phyloP scores from a whole-genome alignment of 2,888 invertebrate genomes.

The Phrixothrix hirtus region DNA sequence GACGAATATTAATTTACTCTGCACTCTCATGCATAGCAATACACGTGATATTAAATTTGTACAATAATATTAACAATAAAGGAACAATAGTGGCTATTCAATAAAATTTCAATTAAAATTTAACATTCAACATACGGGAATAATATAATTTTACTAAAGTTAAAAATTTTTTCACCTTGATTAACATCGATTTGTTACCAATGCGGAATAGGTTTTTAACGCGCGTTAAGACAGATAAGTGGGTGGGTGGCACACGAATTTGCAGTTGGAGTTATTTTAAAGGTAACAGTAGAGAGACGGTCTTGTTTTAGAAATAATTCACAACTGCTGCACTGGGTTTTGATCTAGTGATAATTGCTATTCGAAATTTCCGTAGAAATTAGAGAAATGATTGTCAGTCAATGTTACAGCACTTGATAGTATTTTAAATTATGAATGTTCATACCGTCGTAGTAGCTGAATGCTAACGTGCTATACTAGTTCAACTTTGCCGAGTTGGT shows the following conservation, averaged over 20 bases:
- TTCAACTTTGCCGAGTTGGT: too few species aligned
- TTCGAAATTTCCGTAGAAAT: conserved; percentile 4
- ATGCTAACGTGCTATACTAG: conserved; percentile 11
- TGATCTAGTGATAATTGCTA: background rate
- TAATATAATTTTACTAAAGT: conserved; percentile 2
- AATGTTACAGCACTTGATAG: conserved; percentile 13
- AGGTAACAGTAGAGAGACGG: conserved; percentile 10
- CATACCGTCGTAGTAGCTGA: conserved; percentile 12
- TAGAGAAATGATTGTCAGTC: conserved; percentile 16
- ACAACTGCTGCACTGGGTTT: conserved; percentile 10
- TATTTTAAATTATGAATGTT: conserved; percentile 20
- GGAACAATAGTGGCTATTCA: background rate
- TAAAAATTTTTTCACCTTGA: too few species aligned
- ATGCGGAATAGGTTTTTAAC: too few species aligned
- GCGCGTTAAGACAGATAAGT: too few species aligned
- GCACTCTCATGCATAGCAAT: conserved; percentile 4
- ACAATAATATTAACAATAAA: background rate
- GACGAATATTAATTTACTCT: conserved; percentile 40
- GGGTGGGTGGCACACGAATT: too few species aligned
- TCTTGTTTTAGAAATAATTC: conserved; percentile 20
- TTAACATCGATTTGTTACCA: too few species aligned
- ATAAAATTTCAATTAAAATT: background rate
- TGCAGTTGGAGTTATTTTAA: too few species aligned
- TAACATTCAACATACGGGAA: background rate
- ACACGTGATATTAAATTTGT: conserved; percentile 1